Evolutionary conservation across 2,113 vertebrate genomes (phyloP).

Genomic region (Lontra canadensis): DNA sequence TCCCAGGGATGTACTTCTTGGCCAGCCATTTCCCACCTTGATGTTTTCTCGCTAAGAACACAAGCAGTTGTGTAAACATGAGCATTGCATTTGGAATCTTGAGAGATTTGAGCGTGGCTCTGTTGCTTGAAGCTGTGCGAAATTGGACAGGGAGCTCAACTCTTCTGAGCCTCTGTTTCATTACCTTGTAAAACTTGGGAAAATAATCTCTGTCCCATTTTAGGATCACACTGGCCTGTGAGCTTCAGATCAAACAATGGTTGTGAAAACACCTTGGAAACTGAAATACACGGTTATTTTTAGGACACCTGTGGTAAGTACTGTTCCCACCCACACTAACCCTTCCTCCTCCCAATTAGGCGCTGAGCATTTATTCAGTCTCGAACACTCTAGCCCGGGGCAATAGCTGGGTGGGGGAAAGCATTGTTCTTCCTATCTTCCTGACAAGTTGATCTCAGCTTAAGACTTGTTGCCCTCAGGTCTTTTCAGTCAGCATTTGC

Average conservation of each 20-base stretch:
- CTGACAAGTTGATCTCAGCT: conserved; percentile 71
- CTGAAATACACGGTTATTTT: conserved; percentile 56
- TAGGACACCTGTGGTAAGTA: conserved; percentile 40
- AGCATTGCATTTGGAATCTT: background rate
- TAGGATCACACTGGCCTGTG: conserved; percentile 25
- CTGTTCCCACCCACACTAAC: conserved; percentile 58
- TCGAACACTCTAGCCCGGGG: conserved; percentile 16
- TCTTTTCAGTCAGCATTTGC: conserved; percentile 61
- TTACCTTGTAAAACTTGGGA: background rate
- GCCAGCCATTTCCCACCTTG: background rate
- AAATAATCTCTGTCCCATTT: conserved; percentile 16
- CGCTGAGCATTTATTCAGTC: conserved; percentile 42
- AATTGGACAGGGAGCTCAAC: background rate
- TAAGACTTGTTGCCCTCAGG: conserved; percentile 62
- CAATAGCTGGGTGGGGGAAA: conserved; percentile 25
- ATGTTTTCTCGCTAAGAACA: background rate
- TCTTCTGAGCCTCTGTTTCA: conserved; percentile 10
- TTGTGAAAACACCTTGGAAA: conserved; percentile 57
- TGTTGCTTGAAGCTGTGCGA: background rate
- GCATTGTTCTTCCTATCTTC: conserved; percentile 66
- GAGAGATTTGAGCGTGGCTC: background rate
- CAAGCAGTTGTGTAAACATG: background rate
- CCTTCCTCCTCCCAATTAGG: background rate
- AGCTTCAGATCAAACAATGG: conserved; percentile 44
- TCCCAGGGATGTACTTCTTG: background rate